A percentile compares a stretch with the other conserved stretches of the same genome.
phyloP scores from a whole-genome alignment of 2,113 vertebrate species.

The Amazona vittata region DNA sequence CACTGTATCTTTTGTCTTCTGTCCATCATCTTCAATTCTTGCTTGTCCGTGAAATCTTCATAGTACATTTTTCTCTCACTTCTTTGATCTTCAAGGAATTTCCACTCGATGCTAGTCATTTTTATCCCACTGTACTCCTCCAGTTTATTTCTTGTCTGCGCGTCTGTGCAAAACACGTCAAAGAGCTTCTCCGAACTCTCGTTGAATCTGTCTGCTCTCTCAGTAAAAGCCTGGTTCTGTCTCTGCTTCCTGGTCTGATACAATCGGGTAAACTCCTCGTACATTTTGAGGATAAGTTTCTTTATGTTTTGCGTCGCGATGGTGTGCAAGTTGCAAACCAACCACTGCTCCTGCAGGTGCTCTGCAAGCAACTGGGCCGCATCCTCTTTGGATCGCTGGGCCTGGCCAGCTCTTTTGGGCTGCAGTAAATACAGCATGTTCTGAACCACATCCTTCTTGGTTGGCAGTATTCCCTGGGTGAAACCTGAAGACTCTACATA shows the following conservation, averaged over 20 bases:
- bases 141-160: slow-evolving; percentile 53
- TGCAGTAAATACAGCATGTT: slow-evolving; percentile 72
- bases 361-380: slow-evolving; percentile 64
- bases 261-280: slow-evolving; percentile 67
- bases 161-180: slow-evolving; percentile 58
- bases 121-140: slow-evolving; percentile 68
- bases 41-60: slow-evolving; percentile 63
- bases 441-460: slow-evolving; percentile 71
- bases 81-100: slow-evolving; percentile 71
- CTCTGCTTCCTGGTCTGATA: slow-evolving; percentile 72
- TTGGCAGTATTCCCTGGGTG: slow-evolving; percentile 60
- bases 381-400: slow-evolving; percentile 69
- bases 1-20: slow-evolving; percentile 66
- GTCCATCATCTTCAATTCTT: slow-evolving; percentile 65
- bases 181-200: slow-evolving; percentile 70
- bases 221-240: slow-evolving; percentile 59
- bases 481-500: slow-evolving; percentile 66
- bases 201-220: slow-evolving; percentile 64
- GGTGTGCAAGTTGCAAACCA: slow-evolving; percentile 69
- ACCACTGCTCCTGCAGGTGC: slow-evolving; percentile 70
- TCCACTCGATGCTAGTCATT: slow-evolving; percentile 71
- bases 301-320: slow-evolving; percentile 63
- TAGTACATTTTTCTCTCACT: slow-evolving; percentile 70
- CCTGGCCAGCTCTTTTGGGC: slow-evolving; percentile 69
- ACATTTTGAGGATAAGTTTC: slow-evolving; percentile 72